Evolutionary conservation across 2,113 vertebrate genomes (phyloP), one percentile per base, ranked within the genome.

Genomic region (Struthio camelus): DNA sequence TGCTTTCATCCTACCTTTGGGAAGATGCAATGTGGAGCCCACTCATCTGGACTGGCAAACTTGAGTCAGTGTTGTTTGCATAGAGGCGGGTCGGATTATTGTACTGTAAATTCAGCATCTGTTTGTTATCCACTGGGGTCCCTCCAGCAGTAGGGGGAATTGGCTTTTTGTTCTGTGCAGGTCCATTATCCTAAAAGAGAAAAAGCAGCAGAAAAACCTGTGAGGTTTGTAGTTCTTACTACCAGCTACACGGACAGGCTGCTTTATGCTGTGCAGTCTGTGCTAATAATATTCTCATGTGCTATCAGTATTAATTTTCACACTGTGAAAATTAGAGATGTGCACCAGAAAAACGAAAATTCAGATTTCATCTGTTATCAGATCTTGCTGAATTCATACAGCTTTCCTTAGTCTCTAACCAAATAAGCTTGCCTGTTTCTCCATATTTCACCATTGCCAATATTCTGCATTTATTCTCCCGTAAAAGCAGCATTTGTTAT

Each of bases 11-110:
- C 23, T 97, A 99, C 99, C 99, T 99, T 87, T 98, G 98, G 46
- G 98, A 94, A 84, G 99, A 94, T 65, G 98, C 87, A 89, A 99
- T 97, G 79, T 98, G 98, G 82, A 99, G 98, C 53, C 97, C 92
- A 6, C 98, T 98, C 98, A 99, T 98, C 96, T 99, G 99, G 95
- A 97, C 97, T 0, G 98, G 98, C 61, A 99, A 97, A 23, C 87
- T 94, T 11, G 97, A 34, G 70, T 99, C 98, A 3, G 95, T 98
- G 97, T 93, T 97, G 94, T 97, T 98, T 2, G 80, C 6, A 2
- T 98, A 98, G 22, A 99, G 98, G 84, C 97, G 97, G 6, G 98
- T 92, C 1, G 99, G 98, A 66, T 98, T 99, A 93, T 99, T 98
- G 59, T 99, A 99, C 87, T 98, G 98, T 81, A 92, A 53, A 51